Percentiles rank a stretch among this genome's conserved stretches.
Evolutionary conservation across 2,888 invertebrate genomes (phyloP).

Genomic region (Barypeithes pellucidus): DNA sequence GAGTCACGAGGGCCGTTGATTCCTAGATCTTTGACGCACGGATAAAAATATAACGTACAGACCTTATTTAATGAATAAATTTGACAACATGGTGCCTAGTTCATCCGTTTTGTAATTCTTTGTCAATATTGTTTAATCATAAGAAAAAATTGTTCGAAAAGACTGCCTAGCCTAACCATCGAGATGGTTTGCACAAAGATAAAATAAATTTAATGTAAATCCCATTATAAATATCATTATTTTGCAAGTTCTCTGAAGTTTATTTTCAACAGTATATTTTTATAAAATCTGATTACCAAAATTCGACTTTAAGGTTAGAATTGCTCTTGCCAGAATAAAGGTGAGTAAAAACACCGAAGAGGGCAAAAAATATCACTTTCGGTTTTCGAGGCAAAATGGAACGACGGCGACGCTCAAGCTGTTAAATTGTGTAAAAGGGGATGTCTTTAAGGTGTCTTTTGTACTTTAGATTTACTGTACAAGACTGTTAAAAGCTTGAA

Average conservation of each 20-base stretch:
- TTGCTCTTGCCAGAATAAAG: conserved; percentile 24
- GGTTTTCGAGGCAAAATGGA: conserved; percentile 20
- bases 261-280: not conserved
- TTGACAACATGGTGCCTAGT: too few relatives aligned
- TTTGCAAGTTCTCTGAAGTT: conserved; percentile 3
- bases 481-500: not conserved
- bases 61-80: too few relatives aligned
- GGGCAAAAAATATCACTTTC: conserved; percentile 35
- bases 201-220: too few relatives aligned
- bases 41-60: too few relatives aligned
- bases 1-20: too few relatives aligned
- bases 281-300: conserved; percentile 2
- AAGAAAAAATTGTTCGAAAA: too few relatives aligned
- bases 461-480: not conserved
- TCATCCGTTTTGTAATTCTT: too few relatives aligned
- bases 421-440: conserved; percentile 30
- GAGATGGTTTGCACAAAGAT: too few relatives aligned
- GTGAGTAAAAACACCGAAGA: conserved; percentile 30
- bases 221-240: too few relatives aligned
- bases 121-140: too few relatives aligned
- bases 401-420: conserved; percentile 21
- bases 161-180: too few relatives aligned
- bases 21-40: too few relatives aligned
- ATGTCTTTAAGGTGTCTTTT: conserved; percentile 20
- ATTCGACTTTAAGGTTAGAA: conserved; percentile 10